These are phyloP conservation scores for Microctenopoma steveboyesi DNA, from an alignment of 2,797 vertebrate genomes.

Conservation along the genomic window DNA sequence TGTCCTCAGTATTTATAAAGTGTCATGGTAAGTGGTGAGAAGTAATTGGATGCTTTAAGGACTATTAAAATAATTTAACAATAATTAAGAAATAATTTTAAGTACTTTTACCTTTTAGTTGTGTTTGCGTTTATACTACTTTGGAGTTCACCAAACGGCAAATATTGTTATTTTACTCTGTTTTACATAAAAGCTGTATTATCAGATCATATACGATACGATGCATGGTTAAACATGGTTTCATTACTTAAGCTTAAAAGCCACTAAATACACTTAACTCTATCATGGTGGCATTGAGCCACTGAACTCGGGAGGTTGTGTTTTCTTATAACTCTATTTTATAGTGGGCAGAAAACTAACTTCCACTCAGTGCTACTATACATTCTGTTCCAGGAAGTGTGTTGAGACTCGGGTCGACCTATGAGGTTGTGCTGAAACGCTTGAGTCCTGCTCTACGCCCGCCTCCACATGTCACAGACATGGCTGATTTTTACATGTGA, in stretches of 20 bases:
- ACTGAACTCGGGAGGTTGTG: slow-evolving; percentile 43
- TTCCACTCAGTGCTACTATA: slow-evolving; percentile 35
- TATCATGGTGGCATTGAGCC: slow-evolving; percentile 36
- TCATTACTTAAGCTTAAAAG: slow-evolving; percentile 34
- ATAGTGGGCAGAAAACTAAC: slow-evolving; percentile 62
- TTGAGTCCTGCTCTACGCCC: slow-evolving; percentile 51
- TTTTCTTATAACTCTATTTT: slow-evolving; percentile 58
- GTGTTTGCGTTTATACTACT: not conserved
- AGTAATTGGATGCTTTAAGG: not conserved
- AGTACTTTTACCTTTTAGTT: not conserved
- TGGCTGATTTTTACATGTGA: slow-evolving; percentile 57
- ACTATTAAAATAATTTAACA: too few relatives aligned
- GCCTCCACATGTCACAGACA: slow-evolving; percentile 65
- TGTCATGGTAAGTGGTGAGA: not conserved
- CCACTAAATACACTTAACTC: slow-evolving; percentile 55
- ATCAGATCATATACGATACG: not conserved
- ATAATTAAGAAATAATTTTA: not conserved
- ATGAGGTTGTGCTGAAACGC: slow-evolving; percentile 56
- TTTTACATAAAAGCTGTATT: not conserved
- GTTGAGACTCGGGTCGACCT: slow-evolving; percentile 52
- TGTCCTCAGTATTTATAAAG: slow-evolving; percentile 36
- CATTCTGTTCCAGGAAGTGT: slow-evolving; percentile 39
- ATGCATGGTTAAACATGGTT: not conserved
- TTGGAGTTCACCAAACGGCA: not conserved
- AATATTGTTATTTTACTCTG: not conserved